Conservation (phyloP, 2,113 vertebrate genomes). For the Odontophorus gujanensis region DNA sequence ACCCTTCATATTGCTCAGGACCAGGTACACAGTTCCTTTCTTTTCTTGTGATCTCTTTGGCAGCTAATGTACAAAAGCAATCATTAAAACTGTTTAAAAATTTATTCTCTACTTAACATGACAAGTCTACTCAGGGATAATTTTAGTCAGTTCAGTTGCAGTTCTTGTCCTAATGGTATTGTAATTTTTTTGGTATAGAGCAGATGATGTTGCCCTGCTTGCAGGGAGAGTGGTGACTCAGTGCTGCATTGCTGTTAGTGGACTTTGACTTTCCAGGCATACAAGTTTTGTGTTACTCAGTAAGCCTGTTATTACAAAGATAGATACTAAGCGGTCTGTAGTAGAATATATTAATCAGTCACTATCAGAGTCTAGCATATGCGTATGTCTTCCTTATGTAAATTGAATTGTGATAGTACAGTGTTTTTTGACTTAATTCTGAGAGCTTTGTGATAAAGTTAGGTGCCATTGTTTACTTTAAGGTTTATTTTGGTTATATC, state of each 20-base stretch:
- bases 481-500: neutral
- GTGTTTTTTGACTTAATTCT: neutral
- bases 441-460: neutral
- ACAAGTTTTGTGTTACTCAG: neutral
- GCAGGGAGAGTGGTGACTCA: neutral
- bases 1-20: neutral
- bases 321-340: neutral
- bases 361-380: neutral
- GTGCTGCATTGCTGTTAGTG: neutral
- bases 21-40: fast-evolving
- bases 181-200: neutral
- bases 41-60: neutral
- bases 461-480: neutral
- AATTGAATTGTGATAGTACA: neutral
- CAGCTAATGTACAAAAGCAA: neutral
- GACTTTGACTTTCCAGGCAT: neutral
- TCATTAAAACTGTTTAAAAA: neutral
- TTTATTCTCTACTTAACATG: neutral
- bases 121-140: neutral
- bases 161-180: neutral
- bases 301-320: neutral
- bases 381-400: neutral
- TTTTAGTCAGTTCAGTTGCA: neutral
- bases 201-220: neutral
- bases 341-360: neutral